These are phyloP conservation scores for Chromobotia macracanthus DNA, from an alignment of 2,797 vertebrate species.

Conservation along the genomic window DNA sequence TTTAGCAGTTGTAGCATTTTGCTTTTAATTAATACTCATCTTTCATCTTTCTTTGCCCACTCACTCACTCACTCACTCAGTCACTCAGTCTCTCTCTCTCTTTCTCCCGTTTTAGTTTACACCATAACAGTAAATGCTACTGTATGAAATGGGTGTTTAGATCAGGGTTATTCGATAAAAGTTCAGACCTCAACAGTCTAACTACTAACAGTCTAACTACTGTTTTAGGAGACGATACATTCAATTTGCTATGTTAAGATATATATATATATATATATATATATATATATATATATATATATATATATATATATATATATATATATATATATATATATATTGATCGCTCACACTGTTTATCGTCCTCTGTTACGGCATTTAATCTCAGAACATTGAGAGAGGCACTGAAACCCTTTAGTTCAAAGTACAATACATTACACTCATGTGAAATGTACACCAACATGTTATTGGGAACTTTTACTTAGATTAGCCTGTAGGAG, in stretches of 20 bases:
- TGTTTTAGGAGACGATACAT: too few species aligned
- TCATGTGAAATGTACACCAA: not conserved
- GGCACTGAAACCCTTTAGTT: not conserved
- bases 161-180: not conserved
- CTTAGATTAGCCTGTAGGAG: constrained; percentile 1
- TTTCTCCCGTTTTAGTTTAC: constrained; percentile 30
- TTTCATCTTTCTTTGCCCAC: constrained; percentile 37
- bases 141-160: not conserved
- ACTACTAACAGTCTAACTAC: not conserved
- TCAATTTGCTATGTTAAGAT: too few species aligned
- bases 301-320: too few species aligned
- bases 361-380: not conserved
- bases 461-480: constrained; percentile 12
- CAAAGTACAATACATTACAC: not conserved
- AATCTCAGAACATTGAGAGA: not conserved
- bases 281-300: too few species aligned
- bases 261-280: too few species aligned
- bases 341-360: not conserved
- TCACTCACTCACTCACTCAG: constrained; percentile 8
- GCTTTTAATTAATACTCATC: constrained; percentile 59
- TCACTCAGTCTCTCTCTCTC: constrained; percentile 31
- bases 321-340: too few species aligned
- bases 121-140: not conserved
- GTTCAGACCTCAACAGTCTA: too few species aligned
- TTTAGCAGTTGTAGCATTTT: constrained; percentile 24